Conservation (phyloP, 1,140 invertebrate genomes). For the Tyrophagus putrescentiae region DNA sequence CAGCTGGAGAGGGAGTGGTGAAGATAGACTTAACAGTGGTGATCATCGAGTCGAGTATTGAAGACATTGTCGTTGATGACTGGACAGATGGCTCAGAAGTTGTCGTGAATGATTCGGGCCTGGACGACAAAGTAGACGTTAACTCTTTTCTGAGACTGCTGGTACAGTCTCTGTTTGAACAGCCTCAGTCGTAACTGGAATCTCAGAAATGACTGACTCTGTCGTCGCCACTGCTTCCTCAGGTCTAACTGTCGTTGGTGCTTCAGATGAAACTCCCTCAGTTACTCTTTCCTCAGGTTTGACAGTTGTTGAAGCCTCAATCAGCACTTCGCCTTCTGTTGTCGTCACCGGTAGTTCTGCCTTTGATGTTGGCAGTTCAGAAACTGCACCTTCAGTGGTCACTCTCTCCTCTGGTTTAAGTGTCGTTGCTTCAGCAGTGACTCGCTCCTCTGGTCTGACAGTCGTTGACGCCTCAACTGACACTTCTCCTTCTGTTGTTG, state of each 20-base stretch:
- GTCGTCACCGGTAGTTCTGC: neutral
- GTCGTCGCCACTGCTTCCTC: neutral
- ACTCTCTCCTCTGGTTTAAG: neutral
- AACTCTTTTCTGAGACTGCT: too few species aligned
- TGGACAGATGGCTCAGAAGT: neutral
- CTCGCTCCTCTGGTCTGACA: neutral
- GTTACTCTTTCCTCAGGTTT: neutral
- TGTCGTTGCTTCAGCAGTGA: neutral
- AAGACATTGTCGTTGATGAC: neutral
- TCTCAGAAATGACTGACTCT: too few species aligned
- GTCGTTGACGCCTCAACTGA: neutral
- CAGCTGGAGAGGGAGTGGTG: neutral
- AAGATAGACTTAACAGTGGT: neutral
- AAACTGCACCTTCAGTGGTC: neutral
- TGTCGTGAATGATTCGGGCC: neutral
- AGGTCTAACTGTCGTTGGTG: slow-evolving; percentile 4
- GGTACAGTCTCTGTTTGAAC: neutral
- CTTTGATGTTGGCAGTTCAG: neutral
- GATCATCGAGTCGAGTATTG: neutral
- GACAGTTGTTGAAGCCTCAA: neutral
- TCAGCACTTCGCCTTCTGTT: neutral
- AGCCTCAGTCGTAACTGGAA: neutral
- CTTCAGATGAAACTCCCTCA: neutral
- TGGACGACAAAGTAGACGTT: neutral
- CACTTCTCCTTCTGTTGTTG: slow-evolving; percentile 18